phyloP scores from a whole-genome alignment of 1,140 invertebrate genomes.

The Adoxophyes honmai region DNA sequence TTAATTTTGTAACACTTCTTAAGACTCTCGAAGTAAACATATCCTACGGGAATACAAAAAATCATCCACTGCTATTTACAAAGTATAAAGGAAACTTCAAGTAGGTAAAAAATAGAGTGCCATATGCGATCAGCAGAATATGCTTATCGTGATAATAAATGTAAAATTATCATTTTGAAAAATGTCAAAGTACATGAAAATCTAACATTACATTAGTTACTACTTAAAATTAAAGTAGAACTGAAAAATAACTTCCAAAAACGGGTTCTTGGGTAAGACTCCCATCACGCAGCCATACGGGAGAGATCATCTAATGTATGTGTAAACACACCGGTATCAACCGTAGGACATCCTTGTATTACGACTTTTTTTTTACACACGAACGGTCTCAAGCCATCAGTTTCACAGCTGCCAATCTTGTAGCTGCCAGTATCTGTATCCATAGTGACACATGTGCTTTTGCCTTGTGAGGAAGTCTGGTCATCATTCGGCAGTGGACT shows the following conservation, averaged over 20 bases:
- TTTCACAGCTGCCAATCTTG: slow-evolving; percentile 5
- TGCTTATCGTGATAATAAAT: too few relatives aligned
- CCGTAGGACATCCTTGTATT: slow-evolving; percentile 24
- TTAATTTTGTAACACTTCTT: slow-evolving; percentile 36
- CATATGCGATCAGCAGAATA: too few relatives aligned
- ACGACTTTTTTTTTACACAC: slow-evolving; percentile 34
- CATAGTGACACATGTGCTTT: slow-evolving; percentile 20
- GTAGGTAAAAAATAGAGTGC: not conserved
- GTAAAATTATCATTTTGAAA: too few relatives aligned
- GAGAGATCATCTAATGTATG: not conserved
- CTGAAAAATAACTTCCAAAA: too few relatives aligned
- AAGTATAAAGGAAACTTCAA: not conserved
- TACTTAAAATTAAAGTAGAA: too few relatives aligned
- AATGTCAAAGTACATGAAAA: too few relatives aligned
- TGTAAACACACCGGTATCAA: slow-evolving; percentile 23
- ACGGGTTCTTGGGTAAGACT: too few relatives aligned
- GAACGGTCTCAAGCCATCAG: slow-evolving; percentile 16
- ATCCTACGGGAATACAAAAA: slow-evolving; percentile 22
- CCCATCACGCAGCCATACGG: too few relatives aligned
- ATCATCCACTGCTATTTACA: not conserved
- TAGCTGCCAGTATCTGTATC: slow-evolving; percentile 21
- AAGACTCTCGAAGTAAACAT: slow-evolving; percentile 24
- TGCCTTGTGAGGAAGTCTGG: not conserved
- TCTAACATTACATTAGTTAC: too few relatives aligned
- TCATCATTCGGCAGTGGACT: slow-evolving; percentile 13